phyloP scores from a whole-genome alignment of 2,113 vertebrate species.

The Laticauda laticaudata region DNA sequence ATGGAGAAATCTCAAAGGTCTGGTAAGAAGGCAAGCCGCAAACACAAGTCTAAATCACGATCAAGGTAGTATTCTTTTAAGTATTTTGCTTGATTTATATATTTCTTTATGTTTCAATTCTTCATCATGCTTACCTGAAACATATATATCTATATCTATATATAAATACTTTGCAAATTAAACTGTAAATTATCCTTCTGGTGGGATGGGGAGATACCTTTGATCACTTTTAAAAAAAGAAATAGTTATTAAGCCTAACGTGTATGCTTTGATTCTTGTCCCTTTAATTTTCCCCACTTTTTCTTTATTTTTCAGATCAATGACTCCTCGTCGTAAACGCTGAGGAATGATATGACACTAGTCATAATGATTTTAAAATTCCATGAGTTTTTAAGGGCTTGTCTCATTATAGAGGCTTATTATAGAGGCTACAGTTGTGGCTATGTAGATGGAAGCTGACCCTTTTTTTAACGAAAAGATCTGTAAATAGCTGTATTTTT shows the following conservation, averaged over 20 bases:
- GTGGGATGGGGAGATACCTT: conserved; percentile 60
- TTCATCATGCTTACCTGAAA: conserved; percentile 75
- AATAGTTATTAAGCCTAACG: conserved; percentile 66
- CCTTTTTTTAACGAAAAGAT: conserved; percentile 76
- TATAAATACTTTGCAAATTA: conserved; percentile 62
- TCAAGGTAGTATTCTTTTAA: conserved; percentile 99
- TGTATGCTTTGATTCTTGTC: conserved; percentile 68
- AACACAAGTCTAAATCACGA: conserved; percentile 99
- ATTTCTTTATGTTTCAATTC: conserved; percentile 59
- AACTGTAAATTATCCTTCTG: conserved; percentile 65
- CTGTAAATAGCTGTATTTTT: conserved; percentile 94
- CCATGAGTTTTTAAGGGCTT: conserved; percentile 99
- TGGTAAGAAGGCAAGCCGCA: conserved; percentile 99
- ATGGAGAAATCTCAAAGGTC: conserved; percentile 99
- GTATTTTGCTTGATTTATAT: conserved; percentile 76
- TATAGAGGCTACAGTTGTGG: conserved; percentile 94
- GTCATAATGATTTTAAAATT: conserved; percentile 91
- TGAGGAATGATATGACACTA: conserved; percentile 83
- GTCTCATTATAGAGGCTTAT: conserved; percentile 99
- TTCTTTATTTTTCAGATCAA: conserved; percentile 87
- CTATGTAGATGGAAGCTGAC: conserved; percentile 91
- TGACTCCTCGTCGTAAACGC: conserved; percentile 89
- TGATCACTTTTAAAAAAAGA: conserved; percentile 59
- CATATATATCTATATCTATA: conserved; percentile 62
- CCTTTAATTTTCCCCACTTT: conserved; percentile 61